Evolutionary conservation across 2,113 vertebrate species (phyloP).

Genomic region (Ophthalmolycus amberensis): DNA sequence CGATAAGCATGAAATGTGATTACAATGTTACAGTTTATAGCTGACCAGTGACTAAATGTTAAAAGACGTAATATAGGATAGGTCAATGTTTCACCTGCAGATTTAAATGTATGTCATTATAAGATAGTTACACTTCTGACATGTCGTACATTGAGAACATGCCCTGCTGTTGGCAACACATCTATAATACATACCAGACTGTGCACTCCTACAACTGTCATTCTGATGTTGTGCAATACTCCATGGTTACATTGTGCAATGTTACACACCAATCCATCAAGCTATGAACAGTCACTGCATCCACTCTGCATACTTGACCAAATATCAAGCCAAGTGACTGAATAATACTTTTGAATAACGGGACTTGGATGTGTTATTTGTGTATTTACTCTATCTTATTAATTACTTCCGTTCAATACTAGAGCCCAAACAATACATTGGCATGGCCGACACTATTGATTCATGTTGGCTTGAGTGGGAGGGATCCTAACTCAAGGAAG

Average conservation of each 20-base stretch:
- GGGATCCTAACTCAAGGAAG: not conserved
- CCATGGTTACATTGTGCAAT: conserved; percentile 29
- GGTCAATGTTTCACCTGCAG: not conserved
- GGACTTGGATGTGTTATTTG: not conserved
- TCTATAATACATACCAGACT: not conserved
- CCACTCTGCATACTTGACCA: not conserved
- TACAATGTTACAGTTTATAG: not conserved
- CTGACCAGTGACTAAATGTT: not conserved
- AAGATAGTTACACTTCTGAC: not conserved
- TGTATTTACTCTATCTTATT: not conserved
- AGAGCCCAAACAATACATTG: not conserved
- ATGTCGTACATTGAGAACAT: not conserved
- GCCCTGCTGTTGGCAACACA: not conserved
- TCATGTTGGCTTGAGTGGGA: not conserved
- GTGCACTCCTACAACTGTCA: conserved; percentile 10
- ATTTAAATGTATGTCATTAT: not conserved
- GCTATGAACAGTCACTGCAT: not conserved
- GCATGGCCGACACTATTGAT: not conserved
- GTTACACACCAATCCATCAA: not conserved
- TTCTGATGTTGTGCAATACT: conserved; percentile 20
- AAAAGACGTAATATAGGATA: not conserved
- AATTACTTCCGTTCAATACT: not conserved
- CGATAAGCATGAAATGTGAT: conserved; percentile 15
- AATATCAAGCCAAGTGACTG: not conserved
- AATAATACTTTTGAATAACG: not conserved